A percentile compares a stretch with the other conserved stretches of the same genome.
Conservation (phyloP, 2,113 vertebrate genomes). For the Anthoscopus minutus region DNA sequence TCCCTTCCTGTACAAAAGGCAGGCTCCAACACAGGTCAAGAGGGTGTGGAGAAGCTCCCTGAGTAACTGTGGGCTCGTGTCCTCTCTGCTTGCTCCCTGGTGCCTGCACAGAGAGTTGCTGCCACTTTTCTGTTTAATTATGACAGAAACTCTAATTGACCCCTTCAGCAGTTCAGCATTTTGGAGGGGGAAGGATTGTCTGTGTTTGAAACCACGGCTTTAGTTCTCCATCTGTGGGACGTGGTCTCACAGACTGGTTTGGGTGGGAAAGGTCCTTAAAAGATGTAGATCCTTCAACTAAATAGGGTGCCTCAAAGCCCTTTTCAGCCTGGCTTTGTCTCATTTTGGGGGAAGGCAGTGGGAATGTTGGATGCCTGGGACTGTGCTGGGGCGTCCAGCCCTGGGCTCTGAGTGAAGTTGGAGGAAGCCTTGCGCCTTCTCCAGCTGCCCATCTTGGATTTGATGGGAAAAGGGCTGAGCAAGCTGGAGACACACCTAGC, state of each 20-base stretch:
- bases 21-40: neutral
- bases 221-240: neutral
- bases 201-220: neutral
- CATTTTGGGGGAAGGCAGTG: neutral
- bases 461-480: neutral
- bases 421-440: neutral
- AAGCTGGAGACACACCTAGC: neutral
- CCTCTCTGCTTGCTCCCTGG: neutral
- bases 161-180: neutral
- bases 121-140: constrained; percentile 4
- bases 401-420: neutral
- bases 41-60: neutral
- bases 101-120: neutral
- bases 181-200: neutral
- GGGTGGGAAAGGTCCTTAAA: neutral
- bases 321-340: neutral
- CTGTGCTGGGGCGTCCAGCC: fast-evolving
- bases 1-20: neutral
- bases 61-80: neutral
- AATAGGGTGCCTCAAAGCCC: too few relatives aligned
- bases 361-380: neutral
- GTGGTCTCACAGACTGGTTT: neutral
- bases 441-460: neutral
- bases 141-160: neutral
- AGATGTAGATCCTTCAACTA: neutral